Evolutionary conservation across 2,888 invertebrate species (phyloP), one percentile per base, ranked within the genome.

Genomic region (Odontocolon sp.): DNA sequence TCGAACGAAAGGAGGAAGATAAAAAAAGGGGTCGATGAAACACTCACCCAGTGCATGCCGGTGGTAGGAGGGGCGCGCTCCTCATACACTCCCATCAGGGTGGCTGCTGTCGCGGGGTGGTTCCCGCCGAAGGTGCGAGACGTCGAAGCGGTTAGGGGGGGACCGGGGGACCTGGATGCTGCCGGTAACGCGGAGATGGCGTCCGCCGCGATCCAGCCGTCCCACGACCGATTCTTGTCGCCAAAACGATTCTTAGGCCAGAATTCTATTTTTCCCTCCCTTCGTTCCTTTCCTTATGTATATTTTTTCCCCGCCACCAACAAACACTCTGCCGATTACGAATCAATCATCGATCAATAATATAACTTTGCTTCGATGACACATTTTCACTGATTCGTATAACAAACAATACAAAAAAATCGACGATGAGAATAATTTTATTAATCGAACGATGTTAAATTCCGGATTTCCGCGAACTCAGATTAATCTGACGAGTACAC

Each of bases 81-180:
- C 94, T 95, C 95, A 94, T 95, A 96, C 93, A 96, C 96, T 95
- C 96, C 96, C 96, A 96, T 96, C 95, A 95, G 96, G 88, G 89
- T 90, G 90, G 90, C 88, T 89, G 89, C 88, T 88, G 85, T 88
- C 84, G 87, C 89, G 88, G 89, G 89, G 87, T 88, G 84, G 83
- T 87, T 89, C 89, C 89, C 89, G 88, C 88, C 79, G 83, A 87
- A 86, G 85, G 86, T 87, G 87, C 84, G 86, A 86, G 87, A 88
- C 83, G 85, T 83, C 82, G 87, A 86, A 82, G 85, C 82, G 86
- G 82, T 85, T 84, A 84, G 90, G 87, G 90, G 90, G 91, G 91
- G 91, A 87, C 90, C 91, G 90, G 89, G 91, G 90, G 90, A 87
- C 90, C 89, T 90, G 89, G 90, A 89, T 69, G 33, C 52, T 90